Conservation (phyloP, 2,888 invertebrate species). For the Drosophila diplacantha region DNA sequence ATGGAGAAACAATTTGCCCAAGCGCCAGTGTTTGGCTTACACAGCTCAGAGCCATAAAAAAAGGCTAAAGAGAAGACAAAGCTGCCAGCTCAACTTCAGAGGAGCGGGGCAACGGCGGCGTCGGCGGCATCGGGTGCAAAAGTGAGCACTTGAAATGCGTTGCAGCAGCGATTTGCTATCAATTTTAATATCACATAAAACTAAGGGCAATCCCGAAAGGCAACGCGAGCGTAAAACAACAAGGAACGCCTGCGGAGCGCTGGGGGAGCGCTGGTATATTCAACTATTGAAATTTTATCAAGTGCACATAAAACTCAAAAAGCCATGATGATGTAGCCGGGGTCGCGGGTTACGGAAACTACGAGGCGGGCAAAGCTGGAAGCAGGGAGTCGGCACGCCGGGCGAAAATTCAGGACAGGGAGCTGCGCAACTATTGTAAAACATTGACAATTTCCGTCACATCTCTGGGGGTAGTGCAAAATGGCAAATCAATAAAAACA, state of each 20-base stretch:
- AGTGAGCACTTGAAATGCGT: slow-evolving; percentile 54
- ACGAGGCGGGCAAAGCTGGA: background rate
- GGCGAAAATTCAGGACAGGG: slow-evolving; percentile 1
- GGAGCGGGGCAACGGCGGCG: background rate
- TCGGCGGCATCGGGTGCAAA: slow-evolving; percentile 12
- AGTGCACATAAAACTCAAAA: slow-evolving; percentile 72
- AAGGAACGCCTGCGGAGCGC: slow-evolving; percentile 12
- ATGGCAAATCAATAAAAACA: slow-evolving; percentile 76
- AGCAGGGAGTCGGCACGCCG: background rate
- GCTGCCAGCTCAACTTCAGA: slow-evolving; percentile 17
- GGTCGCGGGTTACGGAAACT: slow-evolving; percentile 13
- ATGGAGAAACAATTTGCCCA: slow-evolving; percentile 66
- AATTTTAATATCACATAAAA: slow-evolving; percentile 71
- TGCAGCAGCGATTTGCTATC: slow-evolving; percentile 67
- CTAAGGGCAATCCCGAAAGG: slow-evolving; percentile 61
- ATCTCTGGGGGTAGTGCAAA: slow-evolving; percentile 71
- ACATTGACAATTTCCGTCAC: slow-evolving; percentile 76
- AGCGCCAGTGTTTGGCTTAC: slow-evolving; percentile 41
- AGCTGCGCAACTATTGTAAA: slow-evolving; percentile 68
- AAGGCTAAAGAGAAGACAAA: slow-evolving; percentile 16
- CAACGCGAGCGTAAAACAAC: slow-evolving; percentile 63
- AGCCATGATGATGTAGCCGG: slow-evolving; percentile 65
- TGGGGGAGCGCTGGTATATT: slow-evolving; percentile 12
- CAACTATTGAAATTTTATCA: slow-evolving; percentile 71
- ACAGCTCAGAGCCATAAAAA: slow-evolving; percentile 46